A percentile compares a stretch with the other conserved stretches of the same genome.
These are phyloP conservation scores for Cettia cetti DNA, from an alignment of 2,113 vertebrate genomes.

Conservation along the genomic window DNA sequence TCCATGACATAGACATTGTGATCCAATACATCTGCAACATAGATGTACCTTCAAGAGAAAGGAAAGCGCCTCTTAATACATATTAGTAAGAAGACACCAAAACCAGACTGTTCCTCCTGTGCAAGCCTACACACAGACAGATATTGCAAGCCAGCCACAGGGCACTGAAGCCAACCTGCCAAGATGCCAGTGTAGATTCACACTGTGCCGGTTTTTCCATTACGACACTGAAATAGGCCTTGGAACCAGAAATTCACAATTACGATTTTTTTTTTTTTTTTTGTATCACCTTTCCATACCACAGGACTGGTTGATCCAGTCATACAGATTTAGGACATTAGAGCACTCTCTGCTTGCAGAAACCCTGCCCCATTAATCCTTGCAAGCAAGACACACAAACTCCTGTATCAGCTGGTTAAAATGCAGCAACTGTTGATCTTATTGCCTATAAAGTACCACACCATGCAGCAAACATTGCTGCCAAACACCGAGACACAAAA, in stretches of 20 bases:
- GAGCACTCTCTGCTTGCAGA: background rate
- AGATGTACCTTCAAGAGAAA: constrained; percentile 81
- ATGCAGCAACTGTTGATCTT: background rate
- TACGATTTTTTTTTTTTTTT: fast-evolving
- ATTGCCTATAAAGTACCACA: background rate
- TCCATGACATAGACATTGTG: constrained; percentile 80
- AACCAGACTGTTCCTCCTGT: background rate
- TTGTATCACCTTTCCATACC: background rate
- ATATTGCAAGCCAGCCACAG: background rate
- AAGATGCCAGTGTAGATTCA: background rate
- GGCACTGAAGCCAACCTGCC: background rate
- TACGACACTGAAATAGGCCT: background rate
- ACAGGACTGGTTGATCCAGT: background rate
- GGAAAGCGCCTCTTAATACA: background rate
- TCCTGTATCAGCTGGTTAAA: background rate
- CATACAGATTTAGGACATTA: background rate
- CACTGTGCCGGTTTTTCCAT: background rate
- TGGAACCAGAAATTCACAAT: background rate
- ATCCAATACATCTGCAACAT: constrained; percentile 74
- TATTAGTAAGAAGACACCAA: background rate
- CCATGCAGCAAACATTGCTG: background rate
- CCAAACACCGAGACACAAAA: fast-evolving
- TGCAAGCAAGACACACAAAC: background rate
- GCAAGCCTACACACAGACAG: background rate
- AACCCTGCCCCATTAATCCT: background rate